Conservation (phyloP, 2,888 invertebrate species). For the Agonopterix heracliana region DNA sequence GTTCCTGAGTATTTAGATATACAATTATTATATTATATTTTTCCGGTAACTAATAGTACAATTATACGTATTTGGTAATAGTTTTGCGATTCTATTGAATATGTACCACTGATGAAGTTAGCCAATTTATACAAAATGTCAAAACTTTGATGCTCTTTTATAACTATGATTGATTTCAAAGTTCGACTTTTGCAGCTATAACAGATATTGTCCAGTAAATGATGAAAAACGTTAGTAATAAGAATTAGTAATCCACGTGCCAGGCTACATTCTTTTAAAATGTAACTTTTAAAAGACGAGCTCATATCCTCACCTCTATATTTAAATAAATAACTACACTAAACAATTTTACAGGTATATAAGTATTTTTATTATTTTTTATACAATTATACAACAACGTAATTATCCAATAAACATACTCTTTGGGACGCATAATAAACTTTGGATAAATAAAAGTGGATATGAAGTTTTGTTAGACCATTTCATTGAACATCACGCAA, state of each 20-base stretch:
- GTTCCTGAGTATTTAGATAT: conserved; percentile 50
- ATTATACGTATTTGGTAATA: conserved; percentile 23
- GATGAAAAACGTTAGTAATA: conserved; percentile 42
- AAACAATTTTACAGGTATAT: conserved; percentile 71
- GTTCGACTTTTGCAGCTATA: conserved; percentile 70
- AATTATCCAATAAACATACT: conserved; percentile 64
- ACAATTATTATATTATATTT: conserved; percentile 27
- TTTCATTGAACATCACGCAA: neutral
- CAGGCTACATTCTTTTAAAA: conserved; percentile 64
- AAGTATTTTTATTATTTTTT: conserved; percentile 65
- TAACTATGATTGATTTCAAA: conserved; percentile 45
- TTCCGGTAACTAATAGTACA: conserved; percentile 42
- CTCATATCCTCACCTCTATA: conserved; percentile 41
- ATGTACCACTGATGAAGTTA: conserved; percentile 4
- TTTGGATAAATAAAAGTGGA: conserved; percentile 57
- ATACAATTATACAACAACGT: conserved; percentile 72
- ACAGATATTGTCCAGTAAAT: conserved; percentile 35
- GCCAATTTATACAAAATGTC: conserved; percentile 54
- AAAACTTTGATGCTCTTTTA: conserved; percentile 54
- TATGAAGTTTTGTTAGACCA: conserved; percentile 4
- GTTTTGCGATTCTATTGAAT: conserved; percentile 15
- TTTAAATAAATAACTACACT: conserved; percentile 71
- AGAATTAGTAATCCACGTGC: conserved; percentile 46
- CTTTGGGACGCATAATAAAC: conserved; percentile 70
- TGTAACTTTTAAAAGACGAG: conserved; percentile 66